Evolutionary conservation across 2,888 invertebrate species (phyloP), one percentile per base, ranked within the genome.

Genomic region (Mactromeris polynyma): DNA sequence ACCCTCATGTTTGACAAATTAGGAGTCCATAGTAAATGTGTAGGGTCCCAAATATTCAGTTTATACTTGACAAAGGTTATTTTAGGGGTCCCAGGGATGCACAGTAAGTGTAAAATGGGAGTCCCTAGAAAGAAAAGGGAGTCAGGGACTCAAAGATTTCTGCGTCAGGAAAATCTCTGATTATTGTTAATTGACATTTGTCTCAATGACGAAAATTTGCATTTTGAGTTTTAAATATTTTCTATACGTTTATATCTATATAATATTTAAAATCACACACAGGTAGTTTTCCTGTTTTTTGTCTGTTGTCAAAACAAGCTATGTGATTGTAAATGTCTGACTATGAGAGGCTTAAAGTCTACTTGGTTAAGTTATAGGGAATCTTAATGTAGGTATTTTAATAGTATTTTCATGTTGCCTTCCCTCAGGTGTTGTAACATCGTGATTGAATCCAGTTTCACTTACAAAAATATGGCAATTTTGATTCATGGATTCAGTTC

Each of bases 351-450:
- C 14, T 26, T 26, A 26, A 64, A 26, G 58, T 64, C 58, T 64
- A 26, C 26, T 64, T 64, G n/a, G 3, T 7, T 64, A 26, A 64
- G 2, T 64, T 64, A 64, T 64, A 64, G n/a, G n/a, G 26, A 64
- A 64, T 64, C 58, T 64, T 26, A 64, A 81, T 51, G 36, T 33
- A 21, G 73, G 86, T 54, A 84, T 84, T 84, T 83, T 84, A 84
- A 84, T 84, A 77, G 78, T 78, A n/a, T 78, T 38, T 84, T 84
- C 84, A 84, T 84, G 84, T 84, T 78, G 36, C 73, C 54, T 46
- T 36, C 78, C 84, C 77, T 84, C 51, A 84, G 77, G 78, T 84
- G 73, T 36, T 84, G 73, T 36, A 17, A 84, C 21, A 54, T 26
- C 7, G 7, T 78, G 77, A 84, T 84, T 54, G 84, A 78, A 78